These are phyloP conservation scores for Polyodon spathula DNA, from an alignment of 2,113 vertebrate genomes.

Conservation along the genomic window DNA sequence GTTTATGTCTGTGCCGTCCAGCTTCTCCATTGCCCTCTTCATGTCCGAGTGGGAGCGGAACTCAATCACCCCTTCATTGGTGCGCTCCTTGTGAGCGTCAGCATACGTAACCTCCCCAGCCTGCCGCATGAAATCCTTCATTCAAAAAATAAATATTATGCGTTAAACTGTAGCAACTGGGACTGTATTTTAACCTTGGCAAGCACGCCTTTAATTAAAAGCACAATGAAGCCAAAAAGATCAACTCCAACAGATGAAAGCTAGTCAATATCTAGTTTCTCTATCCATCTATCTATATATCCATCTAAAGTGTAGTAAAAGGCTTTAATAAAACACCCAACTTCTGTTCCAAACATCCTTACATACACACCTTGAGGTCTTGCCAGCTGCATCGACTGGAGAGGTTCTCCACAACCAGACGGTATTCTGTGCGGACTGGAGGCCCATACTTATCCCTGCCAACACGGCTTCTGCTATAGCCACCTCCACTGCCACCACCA, in stretches of 20 bases:
- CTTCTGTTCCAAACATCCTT: neutral
- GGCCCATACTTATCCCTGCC: slow-evolving; percentile 97
- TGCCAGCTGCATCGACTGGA: slow-evolving; percentile 99
- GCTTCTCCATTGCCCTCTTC: slow-evolving; percentile 87
- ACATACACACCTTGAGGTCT: slow-evolving; percentile 80
- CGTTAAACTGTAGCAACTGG: neutral
- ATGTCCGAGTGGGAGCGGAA: slow-evolving; percentile 85
- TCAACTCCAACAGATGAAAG: too few species aligned
- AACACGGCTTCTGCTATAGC: slow-evolving; percentile 82
- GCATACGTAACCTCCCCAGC: slow-evolving; percentile 96
- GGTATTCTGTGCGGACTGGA: slow-evolving; percentile 92
- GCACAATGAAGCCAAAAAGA: too few species aligned
- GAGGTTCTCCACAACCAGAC: slow-evolving; percentile 94
- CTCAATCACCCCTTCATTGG: slow-evolving; percentile 93
- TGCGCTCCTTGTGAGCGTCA: slow-evolving; percentile 92
- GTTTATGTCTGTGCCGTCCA: slow-evolving; percentile 93
- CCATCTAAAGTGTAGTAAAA: slow-evolving; percentile 15
- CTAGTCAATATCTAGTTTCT: too few species aligned
- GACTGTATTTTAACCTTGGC: too few species aligned
- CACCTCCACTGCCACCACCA: slow-evolving; percentile 58
- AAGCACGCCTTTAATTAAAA: too few species aligned
- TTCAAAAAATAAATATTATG: neutral
- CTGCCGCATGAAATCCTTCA: slow-evolving; percentile 94
- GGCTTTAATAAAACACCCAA: neutral
- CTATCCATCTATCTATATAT: too few species aligned